A percentile compares a stretch with the other conserved stretches of the same genome.
Conservation (phyloP, 2,888 invertebrate genomes). For the Lepidocyrtinus sp. region DNA sequence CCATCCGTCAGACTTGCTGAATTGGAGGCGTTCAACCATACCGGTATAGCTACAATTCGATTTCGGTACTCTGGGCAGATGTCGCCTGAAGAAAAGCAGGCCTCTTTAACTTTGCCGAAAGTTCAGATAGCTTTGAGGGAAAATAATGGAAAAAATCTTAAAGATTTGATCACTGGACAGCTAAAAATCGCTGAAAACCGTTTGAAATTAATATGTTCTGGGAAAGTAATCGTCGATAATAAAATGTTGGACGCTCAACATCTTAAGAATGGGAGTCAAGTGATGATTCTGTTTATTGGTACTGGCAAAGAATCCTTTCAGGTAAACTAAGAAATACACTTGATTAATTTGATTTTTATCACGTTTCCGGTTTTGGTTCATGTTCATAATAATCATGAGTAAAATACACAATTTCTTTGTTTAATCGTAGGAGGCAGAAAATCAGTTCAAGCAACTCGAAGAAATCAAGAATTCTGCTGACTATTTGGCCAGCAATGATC, state of each 20-base stretch:
- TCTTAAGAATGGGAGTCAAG: conserved; percentile 80
- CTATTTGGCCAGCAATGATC: conserved; percentile 71
- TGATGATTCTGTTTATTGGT: conserved; percentile 78
- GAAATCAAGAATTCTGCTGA: conserved; percentile 71
- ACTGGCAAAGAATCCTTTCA: conserved; percentile 72
- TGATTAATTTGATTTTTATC: not conserved
- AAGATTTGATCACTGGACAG: conserved; percentile 74
- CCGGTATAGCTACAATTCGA: conserved; percentile 82
- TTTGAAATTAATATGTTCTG: conserved; percentile 80
- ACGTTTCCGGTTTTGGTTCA: too few relatives aligned
- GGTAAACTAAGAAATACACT: conserved; percentile 67
- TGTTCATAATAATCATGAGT: not conserved
- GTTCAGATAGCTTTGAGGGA: conserved; percentile 77
- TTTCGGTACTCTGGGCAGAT: conserved; percentile 78
- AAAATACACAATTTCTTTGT: conserved; percentile 25
- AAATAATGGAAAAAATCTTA: conserved; percentile 76
- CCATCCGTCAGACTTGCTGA: conserved; percentile 78
- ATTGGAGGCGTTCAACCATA: conserved; percentile 79
- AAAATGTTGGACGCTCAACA: conserved; percentile 76
- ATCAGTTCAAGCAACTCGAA: conserved; percentile 66
- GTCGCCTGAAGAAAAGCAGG: not conserved
- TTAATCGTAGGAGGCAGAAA: conserved; percentile 64
- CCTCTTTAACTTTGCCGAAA: conserved; percentile 73
- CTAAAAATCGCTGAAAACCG: conserved; percentile 70
- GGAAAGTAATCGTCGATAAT: conserved; percentile 77